Evolutionary conservation across 1,140 invertebrate genomes (phyloP).

Genomic region (Aphelenchoides fujianensis): DNA sequence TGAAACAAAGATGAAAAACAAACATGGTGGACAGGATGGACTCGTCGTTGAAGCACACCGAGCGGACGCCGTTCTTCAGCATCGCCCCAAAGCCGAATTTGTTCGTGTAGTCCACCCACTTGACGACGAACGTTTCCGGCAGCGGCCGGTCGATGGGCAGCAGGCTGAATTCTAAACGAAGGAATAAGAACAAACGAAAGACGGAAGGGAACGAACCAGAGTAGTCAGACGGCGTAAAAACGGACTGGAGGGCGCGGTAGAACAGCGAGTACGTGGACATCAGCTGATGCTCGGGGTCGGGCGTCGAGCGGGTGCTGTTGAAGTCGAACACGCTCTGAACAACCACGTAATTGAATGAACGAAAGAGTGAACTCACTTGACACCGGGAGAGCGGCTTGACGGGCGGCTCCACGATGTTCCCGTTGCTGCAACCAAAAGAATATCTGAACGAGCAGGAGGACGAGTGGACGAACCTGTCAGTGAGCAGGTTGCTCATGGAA

Average conservation of each 20-base stretch:
- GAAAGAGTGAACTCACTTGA: background rate
- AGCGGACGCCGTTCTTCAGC: conserved; percentile 32
- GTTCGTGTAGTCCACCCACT: conserved; percentile 53
- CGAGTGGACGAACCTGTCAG: conserved; percentile 1
- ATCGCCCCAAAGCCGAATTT: conserved; percentile 51
- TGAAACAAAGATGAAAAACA: background rate
- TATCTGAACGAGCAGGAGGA: background rate
- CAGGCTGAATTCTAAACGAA: conserved; percentile 24
- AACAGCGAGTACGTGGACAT: background rate
- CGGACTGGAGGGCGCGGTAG: background rate
- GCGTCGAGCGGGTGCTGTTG: background rate
- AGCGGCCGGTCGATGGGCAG: conserved; percentile 23
- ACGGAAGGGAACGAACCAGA: background rate
- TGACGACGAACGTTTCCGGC: conserved; percentile 35
- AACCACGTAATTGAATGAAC: background rate
- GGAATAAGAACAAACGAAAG: background rate
- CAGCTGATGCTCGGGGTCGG: background rate
- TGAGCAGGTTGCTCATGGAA: conserved; percentile 4
- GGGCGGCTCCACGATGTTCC: conserved; percentile 3
- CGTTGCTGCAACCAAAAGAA: background rate
- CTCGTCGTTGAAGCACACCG: conserved; percentile 46
- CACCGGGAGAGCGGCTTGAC: background rate
- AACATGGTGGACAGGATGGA: conserved; percentile 37
- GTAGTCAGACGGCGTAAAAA: background rate
- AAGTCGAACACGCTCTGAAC: conserved; percentile 9